A percentile compares a stretch with the other conserved stretches of the same genome.
Conservation (phyloP, 2,797 vertebrate species). For the Monodelphis domestica region DNA sequence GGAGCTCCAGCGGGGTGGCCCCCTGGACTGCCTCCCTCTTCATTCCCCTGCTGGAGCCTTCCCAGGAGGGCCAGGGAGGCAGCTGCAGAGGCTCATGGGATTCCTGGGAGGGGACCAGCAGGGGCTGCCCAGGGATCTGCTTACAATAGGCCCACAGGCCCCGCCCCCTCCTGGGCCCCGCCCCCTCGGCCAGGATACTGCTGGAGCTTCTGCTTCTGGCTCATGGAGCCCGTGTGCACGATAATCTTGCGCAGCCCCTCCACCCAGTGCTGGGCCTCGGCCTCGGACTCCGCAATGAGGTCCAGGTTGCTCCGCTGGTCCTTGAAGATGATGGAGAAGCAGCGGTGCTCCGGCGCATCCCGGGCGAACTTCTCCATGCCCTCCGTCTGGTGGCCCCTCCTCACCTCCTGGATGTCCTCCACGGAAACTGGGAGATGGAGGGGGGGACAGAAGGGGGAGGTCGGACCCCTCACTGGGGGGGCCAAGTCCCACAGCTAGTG, state of each 20-base stretch:
- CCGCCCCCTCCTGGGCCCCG: neutral
- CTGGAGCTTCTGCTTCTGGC: slow-evolving; percentile 90
- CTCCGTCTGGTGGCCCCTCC: slow-evolving; percentile 93
- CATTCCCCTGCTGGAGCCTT: neutral
- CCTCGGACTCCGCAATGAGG: slow-evolving; percentile 87
- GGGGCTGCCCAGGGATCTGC: neutral
- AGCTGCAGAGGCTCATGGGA: neutral
- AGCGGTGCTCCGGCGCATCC: slow-evolving; percentile 85
- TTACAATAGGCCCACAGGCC: too few relatives aligned
- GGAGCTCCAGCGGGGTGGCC: neutral
- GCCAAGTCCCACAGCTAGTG: neutral
- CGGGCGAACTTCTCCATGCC: slow-evolving; percentile 92
- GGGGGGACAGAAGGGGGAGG: neutral
- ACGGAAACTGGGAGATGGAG: slow-evolving; percentile 88
- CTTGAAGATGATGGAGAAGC: slow-evolving; percentile 97
- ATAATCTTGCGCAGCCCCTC: slow-evolving; percentile 91
- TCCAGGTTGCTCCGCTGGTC: slow-evolving; percentile 92
- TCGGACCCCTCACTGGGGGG: too few relatives aligned
- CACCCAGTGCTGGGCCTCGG: slow-evolving; percentile 90
- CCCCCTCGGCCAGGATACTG: slow-evolving; percentile 91
- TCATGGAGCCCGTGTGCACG: slow-evolving; percentile 88
- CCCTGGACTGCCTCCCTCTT: neutral
- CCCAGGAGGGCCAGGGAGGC: neutral
- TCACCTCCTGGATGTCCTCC: slow-evolving; percentile 94
- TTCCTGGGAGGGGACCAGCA: too few relatives aligned